These are phyloP conservation scores for Dolomedes plantarius DNA, from an alignment of 2,888 invertebrate species.

Conservation along the genomic window DNA sequence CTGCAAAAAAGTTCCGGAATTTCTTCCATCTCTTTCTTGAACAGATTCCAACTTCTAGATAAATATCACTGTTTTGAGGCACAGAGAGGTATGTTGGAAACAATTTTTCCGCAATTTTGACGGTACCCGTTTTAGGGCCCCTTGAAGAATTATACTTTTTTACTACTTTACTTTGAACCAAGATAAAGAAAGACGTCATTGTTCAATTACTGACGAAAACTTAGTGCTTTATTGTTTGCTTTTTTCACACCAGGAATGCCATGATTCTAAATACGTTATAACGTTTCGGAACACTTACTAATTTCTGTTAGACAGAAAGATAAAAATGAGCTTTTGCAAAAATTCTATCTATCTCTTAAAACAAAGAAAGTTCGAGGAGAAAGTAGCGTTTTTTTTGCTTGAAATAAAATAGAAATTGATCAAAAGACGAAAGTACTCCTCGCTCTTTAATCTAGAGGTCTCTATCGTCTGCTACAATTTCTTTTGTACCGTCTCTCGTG, in stretches of 20 bases:
- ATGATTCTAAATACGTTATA: not conserved
- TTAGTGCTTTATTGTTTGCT: not conserved
- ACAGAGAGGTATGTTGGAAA: not conserved
- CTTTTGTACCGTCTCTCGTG: not conserved
- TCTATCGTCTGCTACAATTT: not conserved
- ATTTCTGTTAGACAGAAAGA: not conserved
- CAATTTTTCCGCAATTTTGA: not conserved
- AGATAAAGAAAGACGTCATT: not conserved
- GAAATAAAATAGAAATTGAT: not conserved
- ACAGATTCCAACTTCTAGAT: not conserved
- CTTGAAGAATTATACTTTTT: not conserved
- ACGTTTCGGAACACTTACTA: not conserved
- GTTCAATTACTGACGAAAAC: not conserved
- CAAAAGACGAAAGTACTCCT: not conserved
- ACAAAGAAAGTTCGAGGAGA: not conserved
- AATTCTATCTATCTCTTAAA: not conserved
- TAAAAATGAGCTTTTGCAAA: not conserved
- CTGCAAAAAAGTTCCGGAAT: not conserved
- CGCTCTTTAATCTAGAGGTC: slow-evolving; percentile 7
- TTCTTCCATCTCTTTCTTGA: not conserved
- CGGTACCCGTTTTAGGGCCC: not conserved
- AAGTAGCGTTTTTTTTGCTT: not conserved
- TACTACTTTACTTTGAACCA: not conserved
- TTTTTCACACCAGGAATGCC: not conserved
- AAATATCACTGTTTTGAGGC: not conserved